Conservation (phyloP, 2,797 vertebrate species). For the Anabas testudineus region DNA sequence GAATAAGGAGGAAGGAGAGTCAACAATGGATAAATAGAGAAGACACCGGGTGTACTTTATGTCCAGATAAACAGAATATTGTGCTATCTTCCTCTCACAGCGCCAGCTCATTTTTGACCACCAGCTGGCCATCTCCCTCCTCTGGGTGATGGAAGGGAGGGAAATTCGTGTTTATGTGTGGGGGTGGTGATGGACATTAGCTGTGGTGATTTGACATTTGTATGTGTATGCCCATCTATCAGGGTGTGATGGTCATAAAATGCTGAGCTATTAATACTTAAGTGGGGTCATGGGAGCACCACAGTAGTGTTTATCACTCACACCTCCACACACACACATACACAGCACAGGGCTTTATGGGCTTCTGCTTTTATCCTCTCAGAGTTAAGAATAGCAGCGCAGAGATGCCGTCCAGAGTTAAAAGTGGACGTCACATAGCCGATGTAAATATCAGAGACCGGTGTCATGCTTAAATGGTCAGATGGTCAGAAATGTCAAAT, state of each 20-base stretch:
- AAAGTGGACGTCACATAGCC: constrained; percentile 34
- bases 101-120: constrained; percentile 42
- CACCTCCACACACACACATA: constrained; percentile 21
- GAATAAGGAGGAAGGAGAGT: not conserved
- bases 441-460: constrained; percentile 41
- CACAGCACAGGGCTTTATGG: constrained; percentile 38
- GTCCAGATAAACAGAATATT: constrained; percentile 31
- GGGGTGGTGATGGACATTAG: constrained; percentile 47
- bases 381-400: constrained; percentile 62
- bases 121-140: constrained; percentile 56
- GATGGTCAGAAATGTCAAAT: not conserved
- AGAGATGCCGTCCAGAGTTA: constrained; percentile 23
- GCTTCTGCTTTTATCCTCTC: constrained; percentile 47
- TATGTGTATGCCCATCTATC: constrained; percentile 42
- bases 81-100: constrained; percentile 50
- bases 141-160: constrained; percentile 34
- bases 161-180: constrained; percentile 36
- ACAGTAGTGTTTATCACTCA: constrained; percentile 53
- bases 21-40: constrained; percentile 13
- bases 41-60: not conserved
- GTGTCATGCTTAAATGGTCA: not conserved
- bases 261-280: constrained; percentile 73
- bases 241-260: constrained; percentile 53
- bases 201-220: constrained; percentile 58
- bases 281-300: constrained; percentile 57